phyloP scores from a whole-genome alignment of 2,888 invertebrate species.

The Camptogramma bilineatum region DNA sequence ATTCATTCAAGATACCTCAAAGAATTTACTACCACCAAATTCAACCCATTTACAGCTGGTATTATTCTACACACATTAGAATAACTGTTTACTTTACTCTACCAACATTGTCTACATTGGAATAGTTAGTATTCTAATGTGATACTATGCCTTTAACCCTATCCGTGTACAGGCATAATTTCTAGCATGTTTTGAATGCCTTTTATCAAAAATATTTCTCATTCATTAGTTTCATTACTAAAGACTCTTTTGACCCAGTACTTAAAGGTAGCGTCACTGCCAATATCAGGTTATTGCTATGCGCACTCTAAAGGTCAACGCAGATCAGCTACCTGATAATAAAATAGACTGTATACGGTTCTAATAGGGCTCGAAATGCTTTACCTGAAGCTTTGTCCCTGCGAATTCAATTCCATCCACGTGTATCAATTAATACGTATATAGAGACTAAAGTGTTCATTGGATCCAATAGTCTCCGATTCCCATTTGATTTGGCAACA shows the following conservation, averaged over 20 bases:
- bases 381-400: background rate
- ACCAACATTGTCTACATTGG: too few species aligned
- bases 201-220: background rate
- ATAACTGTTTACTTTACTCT: too few species aligned
- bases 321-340: background rate
- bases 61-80: too few species aligned
- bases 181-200: background rate
- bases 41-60: too few species aligned
- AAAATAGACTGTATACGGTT: background rate
- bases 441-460: conserved; percentile 19
- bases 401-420: background rate
- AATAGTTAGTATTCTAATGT: too few species aligned
- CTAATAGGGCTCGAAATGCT: background rate
- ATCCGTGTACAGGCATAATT: too few species aligned
- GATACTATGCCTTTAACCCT: too few species aligned
- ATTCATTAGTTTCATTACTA: too few species aligned
- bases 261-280: background rate
- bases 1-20: too few species aligned
- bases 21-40: too few species aligned
- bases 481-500: conserved; percentile 14
- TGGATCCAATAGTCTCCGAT: conserved; percentile 15
- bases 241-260: background rate
- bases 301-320: background rate
- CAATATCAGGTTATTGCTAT: background rate
- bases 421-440: conserved; percentile 6